phyloP scores from a whole-genome alignment of 2,888 invertebrate genomes.

The Arenicola marina region DNA sequence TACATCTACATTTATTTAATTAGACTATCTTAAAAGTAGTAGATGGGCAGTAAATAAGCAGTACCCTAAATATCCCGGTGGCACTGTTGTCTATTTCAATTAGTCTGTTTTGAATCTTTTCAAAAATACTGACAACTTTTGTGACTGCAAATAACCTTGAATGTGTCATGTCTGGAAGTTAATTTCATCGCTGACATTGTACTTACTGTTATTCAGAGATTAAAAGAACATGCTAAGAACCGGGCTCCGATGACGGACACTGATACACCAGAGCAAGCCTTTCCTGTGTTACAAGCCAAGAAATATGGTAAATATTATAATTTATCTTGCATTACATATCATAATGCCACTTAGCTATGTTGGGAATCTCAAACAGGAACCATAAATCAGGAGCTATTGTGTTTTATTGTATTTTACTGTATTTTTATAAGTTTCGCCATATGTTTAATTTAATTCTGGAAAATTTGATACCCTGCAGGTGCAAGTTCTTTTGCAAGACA shows the following conservation, averaged over 20 bases:
- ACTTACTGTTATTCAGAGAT: neutral
- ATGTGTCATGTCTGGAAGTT: conserved; percentile 3
- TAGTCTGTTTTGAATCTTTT: too few relatives aligned
- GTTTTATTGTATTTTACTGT: too few relatives aligned
- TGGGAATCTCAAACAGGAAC: neutral
- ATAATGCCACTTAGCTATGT: neutral
- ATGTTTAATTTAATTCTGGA: neutral
- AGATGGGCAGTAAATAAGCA: too few relatives aligned
- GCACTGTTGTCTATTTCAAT: too few relatives aligned
- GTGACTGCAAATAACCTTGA: too few relatives aligned
- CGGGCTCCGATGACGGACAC: neutral
- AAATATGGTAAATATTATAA: conserved; percentile 32
- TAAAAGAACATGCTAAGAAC: too few relatives aligned
- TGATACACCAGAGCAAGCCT: conserved; percentile 54
- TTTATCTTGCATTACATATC: neutral
- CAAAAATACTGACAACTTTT: neutral
- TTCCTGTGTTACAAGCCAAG: conserved; percentile 62
- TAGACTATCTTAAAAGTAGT: too few relatives aligned
- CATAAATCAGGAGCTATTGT: too few relatives aligned
- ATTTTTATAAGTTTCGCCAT: too few relatives aligned
- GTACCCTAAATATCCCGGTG: too few relatives aligned
- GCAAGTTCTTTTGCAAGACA: too few relatives aligned
- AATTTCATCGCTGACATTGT: conserved; percentile 1
- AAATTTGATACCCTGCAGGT: neutral
- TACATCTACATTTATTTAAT: too few relatives aligned